phyloP scores from a whole-genome alignment of 2,113 vertebrate species.

The Genyomyrus donnyi region DNA sequence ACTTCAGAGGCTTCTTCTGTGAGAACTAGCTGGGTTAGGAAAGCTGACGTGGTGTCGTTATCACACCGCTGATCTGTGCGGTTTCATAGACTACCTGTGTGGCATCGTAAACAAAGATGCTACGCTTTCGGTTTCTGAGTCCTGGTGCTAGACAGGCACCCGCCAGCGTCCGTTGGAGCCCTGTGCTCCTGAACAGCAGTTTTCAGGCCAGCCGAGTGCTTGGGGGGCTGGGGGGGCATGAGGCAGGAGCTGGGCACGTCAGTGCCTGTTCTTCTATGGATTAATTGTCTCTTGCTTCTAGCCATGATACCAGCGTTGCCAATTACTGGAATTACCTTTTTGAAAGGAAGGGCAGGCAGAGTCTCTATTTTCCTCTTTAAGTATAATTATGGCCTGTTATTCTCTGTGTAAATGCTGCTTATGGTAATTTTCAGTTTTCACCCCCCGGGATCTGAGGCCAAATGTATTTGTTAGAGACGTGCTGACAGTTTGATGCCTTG shows the following conservation, averaged over 20 bases:
- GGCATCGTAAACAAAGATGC: not conserved
- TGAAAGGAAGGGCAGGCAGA: not conserved
- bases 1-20: not conserved
- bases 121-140: not conserved
- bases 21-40: not conserved
- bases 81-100: not conserved
- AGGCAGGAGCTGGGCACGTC: not conserved
- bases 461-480: not conserved
- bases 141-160: not conserved
- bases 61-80: not conserved
- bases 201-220: not conserved
- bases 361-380: not conserved
- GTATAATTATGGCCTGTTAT: not conserved
- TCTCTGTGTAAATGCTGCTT: not conserved
- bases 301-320: not conserved
- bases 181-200: not conserved
- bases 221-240: not conserved
- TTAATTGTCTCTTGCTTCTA: not conserved
- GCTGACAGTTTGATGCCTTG: not conserved
- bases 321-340: not conserved
- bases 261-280: not conserved
- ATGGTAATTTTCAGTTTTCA: not conserved
- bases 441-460: not conserved
- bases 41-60: not conserved
- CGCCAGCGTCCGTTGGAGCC: not conserved